Base-by-base conservation (phyloP, 2,797 vertebrate genomes). In the Pipistrellus pipistrellus region DNA sequence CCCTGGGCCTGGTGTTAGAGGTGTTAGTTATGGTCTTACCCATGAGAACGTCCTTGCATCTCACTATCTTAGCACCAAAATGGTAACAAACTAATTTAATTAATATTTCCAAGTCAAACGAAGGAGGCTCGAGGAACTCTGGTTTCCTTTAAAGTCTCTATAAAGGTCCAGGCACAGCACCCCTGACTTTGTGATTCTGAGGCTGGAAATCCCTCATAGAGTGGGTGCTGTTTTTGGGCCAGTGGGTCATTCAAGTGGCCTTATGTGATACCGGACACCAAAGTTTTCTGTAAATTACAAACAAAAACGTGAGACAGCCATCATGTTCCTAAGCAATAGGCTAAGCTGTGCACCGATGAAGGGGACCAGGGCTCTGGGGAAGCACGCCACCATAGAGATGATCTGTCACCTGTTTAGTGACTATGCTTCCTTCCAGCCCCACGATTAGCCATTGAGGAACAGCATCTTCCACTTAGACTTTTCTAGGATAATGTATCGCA, bases 211-310 rank as follows among this genome's bases (percentile, higher is more conserved):
- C 53, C 82, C 64, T 90, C 68, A 75, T 20, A 23, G 82, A 82
- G 44, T 1, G 20, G 62, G 81, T 87, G 46, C 55, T 69, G 68
- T 25, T 25, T 87, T 69, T 15, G 94, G 44, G 3, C 8, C 55
- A 55, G 18, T 23, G 75, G n/a, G 35, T 89, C 87, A 62, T 76
- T 84, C 46, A 73, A 68, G 27, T 4, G n/a, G n/a, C 30, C 69
- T 88, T 17, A n/a, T 25, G 5, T 85, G 25, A 87, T 25, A n/a
- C 21, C 10, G 21, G 32, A 66, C 77, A 48, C 48, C 48, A 78
- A 76, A 90, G 15, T 85, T 90, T 72, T 85, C 30, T 18, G 51
- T 44, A 53, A 80, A 85, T 51, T 71, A 51, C 92, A 69, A 88
- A 25, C 9, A 62, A 86, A 77, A 92, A 69, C 46, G 25, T 76